Evolutionary conservation across 2,888 invertebrate genomes (phyloP).

Genomic region (Heteropelma amictum): DNA sequence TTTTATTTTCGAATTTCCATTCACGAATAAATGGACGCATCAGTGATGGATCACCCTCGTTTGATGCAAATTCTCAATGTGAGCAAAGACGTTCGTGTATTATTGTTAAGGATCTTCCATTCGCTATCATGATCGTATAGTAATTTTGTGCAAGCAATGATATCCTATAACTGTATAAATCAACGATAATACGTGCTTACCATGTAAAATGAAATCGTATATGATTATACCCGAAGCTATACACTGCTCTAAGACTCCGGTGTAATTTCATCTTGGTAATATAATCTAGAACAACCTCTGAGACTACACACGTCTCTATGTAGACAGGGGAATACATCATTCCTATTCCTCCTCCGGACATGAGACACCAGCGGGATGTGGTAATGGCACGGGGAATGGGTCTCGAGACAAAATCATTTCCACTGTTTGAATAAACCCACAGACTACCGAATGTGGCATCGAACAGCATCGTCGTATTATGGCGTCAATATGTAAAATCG

Average conservation of each 20-base stretch:
- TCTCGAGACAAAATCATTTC: slow-evolving; percentile 7
- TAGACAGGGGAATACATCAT: slow-evolving; percentile 43
- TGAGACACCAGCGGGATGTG: slow-evolving; percentile 11
- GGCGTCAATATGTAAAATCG: not conserved
- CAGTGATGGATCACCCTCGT: too few relatives aligned
- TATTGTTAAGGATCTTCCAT: too few relatives aligned
- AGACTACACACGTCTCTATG: slow-evolving; percentile 10
- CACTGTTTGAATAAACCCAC: slow-evolving; percentile 9
- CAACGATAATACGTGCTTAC: slow-evolving; percentile 46
- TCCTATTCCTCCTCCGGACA: slow-evolving; percentile 40
- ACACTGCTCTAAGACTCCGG: slow-evolving; percentile 31
- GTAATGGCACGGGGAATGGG: slow-evolving; percentile 16
- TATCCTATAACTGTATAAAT: not conserved
- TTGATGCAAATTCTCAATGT: too few relatives aligned
- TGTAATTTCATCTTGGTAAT: slow-evolving; percentile 52
- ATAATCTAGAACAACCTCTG: slow-evolving; percentile 38
- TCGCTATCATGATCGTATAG: not conserved
- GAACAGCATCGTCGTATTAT: not conserved
- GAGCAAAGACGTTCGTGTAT: too few relatives aligned
- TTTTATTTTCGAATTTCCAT: too few relatives aligned
- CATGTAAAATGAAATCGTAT: slow-evolving; percentile 36
- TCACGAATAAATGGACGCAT: too few relatives aligned
- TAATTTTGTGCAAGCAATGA: not conserved
- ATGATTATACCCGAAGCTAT: slow-evolving; percentile 13
- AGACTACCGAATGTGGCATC: not conserved